A percentile compares a stretch with the other conserved stretches of the same genome.
These are phyloP conservation scores for Syritta pipiens DNA, from an alignment of 2,888 invertebrate genomes.

Conservation along the genomic window DNA sequence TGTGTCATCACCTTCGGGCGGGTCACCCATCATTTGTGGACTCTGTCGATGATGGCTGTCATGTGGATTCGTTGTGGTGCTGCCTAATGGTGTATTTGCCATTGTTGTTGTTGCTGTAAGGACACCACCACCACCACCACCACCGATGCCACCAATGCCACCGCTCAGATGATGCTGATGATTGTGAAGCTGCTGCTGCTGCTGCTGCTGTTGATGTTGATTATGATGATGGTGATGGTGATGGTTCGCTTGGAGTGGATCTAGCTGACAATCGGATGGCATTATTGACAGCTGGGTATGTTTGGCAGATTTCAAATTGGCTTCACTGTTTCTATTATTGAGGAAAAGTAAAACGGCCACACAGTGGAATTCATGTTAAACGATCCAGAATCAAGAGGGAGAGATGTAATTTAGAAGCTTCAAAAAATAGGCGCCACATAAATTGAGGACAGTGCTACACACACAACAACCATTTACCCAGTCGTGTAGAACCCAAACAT, in stretches of 20 bases:
- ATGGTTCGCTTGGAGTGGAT: slow-evolving; percentile 77
- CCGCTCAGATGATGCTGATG: slow-evolving; percentile 76
- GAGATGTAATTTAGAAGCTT: slow-evolving; percentile 39
- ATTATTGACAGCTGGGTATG: slow-evolving; percentile 79
- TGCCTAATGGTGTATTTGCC: slow-evolving; percentile 72
- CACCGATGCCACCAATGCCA: too few species aligned
- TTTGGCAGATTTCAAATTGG: slow-evolving; percentile 79
- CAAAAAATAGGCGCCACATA: slow-evolving; percentile 29
- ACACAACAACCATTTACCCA: slow-evolving; percentile 3
- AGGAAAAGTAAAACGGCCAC: slow-evolving; percentile 57
- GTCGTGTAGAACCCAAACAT: slow-evolving; percentile 36
- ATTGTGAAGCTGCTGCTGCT: slow-evolving; percentile 76
- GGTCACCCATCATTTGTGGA: slow-evolving; percentile 78
- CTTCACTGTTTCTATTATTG: slow-evolving; percentile 77
- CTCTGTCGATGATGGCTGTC: slow-evolving; percentile 78
- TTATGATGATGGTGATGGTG: slow-evolving; percentile 73
- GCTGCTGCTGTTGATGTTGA: slow-evolving; percentile 74
- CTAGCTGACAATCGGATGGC: slow-evolving; percentile 79
- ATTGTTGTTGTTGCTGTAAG: slow-evolving; percentile 64
- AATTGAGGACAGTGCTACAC: slow-evolving; percentile 42
- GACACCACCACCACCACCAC: slow-evolving; percentile 47
- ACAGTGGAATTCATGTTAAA: slow-evolving; percentile 48
- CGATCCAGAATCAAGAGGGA: slow-evolving; percentile 1
- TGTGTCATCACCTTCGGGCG: slow-evolving; percentile 82
- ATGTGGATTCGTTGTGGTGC: slow-evolving; percentile 80